phyloP scores from a whole-genome alignment of 64 coral and sea anemone genomes.

The Montipora sp. region DNA sequence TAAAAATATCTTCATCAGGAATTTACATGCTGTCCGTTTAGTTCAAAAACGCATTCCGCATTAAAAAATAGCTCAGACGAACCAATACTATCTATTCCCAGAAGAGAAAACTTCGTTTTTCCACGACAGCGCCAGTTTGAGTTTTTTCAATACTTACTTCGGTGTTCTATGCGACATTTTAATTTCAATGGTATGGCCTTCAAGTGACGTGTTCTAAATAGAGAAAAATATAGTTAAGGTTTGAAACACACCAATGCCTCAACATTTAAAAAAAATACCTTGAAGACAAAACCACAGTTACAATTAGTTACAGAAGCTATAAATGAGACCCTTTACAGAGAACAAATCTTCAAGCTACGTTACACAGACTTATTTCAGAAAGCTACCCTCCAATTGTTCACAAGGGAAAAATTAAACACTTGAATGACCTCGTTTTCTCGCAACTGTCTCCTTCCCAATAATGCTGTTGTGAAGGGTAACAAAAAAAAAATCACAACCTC shows the following conservation, averaged over 20 bases:
- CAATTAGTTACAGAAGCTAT: too few species aligned
- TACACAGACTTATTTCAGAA: too few species aligned
- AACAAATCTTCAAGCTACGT: too few species aligned
- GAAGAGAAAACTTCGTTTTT: not conserved
- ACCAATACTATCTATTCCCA: too few species aligned
- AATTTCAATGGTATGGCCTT: conserved; percentile 83
- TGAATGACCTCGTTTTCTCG: too few species aligned
- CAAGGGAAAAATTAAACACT: too few species aligned
- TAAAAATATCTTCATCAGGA: not conserved
- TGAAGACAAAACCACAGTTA: not conserved
- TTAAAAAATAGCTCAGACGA: too few species aligned
- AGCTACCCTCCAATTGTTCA: too few species aligned
- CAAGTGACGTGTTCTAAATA: conserved; percentile 74
- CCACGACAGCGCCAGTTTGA: too few species aligned
- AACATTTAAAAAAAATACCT: not conserved
- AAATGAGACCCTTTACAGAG: too few species aligned
- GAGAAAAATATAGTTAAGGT: not conserved
- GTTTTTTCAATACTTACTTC: not conserved
- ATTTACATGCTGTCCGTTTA: not conserved
- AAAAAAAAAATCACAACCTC: not conserved
- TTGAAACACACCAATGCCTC: not conserved
- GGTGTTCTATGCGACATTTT: conserved; percentile 87
- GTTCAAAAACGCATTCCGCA: too few species aligned
- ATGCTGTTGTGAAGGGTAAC: not conserved
- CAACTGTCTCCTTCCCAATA: too few species aligned